Conservation (phyloP, 2,797 vertebrate genomes). For the Heliangelus exortis region DNA sequence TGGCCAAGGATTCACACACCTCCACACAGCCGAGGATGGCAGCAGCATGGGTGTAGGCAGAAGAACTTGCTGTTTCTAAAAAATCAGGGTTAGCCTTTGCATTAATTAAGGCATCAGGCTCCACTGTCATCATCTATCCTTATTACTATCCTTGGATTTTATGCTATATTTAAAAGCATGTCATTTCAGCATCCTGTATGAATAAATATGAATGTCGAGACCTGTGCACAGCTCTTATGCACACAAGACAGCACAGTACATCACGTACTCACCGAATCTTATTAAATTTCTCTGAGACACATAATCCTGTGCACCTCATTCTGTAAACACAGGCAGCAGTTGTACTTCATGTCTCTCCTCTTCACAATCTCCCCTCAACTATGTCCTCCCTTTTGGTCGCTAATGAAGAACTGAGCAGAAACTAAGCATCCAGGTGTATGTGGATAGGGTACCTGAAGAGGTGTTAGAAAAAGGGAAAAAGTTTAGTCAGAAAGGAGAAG, state of each 20-base stretch:
- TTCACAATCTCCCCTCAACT: neutral
- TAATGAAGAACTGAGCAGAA: neutral
- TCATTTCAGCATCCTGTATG: conserved; percentile 53
- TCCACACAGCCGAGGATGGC: neutral
- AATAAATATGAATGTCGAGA: conserved; percentile 70
- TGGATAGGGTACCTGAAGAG: neutral
- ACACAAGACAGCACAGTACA: conserved; percentile 51
- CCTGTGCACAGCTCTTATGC: conserved; percentile 50
- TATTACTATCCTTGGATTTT: conserved; percentile 60
- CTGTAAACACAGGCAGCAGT: conserved; percentile 57
- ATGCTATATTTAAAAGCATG: conserved; percentile 58
- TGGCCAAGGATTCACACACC: neutral
- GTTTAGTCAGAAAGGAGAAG: neutral
- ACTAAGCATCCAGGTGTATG: neutral
- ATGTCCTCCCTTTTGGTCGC: neutral
- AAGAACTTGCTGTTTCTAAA: conserved; percentile 26
- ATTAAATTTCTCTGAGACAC: conserved; percentile 62
- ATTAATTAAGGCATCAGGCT: conserved; percentile 57
- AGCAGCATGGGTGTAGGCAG: conserved; percentile 36
- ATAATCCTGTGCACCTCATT: conserved; percentile 57
- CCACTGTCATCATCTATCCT: conserved; percentile 14
- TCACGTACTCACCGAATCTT: conserved; percentile 51
- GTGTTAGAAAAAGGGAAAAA: neutral
- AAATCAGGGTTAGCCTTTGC: conserved; percentile 36
- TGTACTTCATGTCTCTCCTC: conserved; percentile 33